Evolutionary conservation across 2,888 invertebrate genomes (phyloP).

Genomic region (Tetheella fluctuosa): DNA sequence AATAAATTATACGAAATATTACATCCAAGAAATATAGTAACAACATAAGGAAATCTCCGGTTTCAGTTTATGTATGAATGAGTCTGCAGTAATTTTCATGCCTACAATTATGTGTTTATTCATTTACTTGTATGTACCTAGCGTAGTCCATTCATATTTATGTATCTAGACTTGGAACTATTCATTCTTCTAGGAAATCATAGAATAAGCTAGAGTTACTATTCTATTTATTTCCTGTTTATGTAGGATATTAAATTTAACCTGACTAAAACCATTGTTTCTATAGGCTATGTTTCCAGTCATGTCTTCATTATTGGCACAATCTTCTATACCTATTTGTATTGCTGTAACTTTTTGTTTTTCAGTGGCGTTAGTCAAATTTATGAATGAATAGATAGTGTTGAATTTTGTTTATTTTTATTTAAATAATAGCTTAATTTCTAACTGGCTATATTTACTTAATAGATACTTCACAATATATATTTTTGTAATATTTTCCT

Average conservation of each 20-base stretch:
- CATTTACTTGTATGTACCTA: not conserved
- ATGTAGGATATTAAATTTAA: not conserved
- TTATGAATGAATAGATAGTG: not conserved
- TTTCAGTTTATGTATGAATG: not conserved
- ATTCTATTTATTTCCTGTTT: not conserved
- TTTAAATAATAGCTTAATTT: too few relatives aligned
- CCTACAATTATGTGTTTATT: not conserved
- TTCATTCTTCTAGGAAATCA: constrained; percentile 10
- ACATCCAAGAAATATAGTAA: too few relatives aligned
- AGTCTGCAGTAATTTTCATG: not conserved
- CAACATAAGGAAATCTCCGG: not conserved
- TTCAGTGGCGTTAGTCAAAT: not conserved
- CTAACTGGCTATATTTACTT: too few relatives aligned
- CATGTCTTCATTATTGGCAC: not conserved
- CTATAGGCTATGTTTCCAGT: constrained; percentile 1
- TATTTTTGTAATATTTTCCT: not conserved
- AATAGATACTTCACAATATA: too few relatives aligned
- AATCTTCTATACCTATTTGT: not conserved
- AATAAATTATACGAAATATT: too few relatives aligned
- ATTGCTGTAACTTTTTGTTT: not conserved
- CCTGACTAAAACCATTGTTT: not conserved
- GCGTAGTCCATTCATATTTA: not conserved
- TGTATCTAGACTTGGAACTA: not conserved
- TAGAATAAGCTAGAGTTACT: not conserved
- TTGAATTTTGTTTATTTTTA: not conserved